Evolutionary conservation across 2,113 vertebrate genomes (phyloP).

Genomic region (Notarius quadriscutis): DNA sequence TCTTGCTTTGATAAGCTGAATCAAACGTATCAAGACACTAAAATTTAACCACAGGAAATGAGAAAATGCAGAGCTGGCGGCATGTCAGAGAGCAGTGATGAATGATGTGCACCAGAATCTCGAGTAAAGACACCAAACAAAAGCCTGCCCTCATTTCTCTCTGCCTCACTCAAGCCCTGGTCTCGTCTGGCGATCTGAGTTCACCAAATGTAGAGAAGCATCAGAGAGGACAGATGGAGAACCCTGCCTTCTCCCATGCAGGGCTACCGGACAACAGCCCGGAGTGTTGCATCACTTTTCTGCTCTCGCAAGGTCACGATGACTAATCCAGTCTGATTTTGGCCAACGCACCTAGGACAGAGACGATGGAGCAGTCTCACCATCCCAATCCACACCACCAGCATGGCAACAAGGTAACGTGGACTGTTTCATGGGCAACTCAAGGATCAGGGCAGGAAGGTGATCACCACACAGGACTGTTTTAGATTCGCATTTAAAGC

Average conservation of each 20-base stretch:
- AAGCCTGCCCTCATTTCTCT: conserved; percentile 40
- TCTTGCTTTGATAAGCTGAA: not conserved
- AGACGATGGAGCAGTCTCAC: not conserved
- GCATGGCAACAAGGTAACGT: conserved; percentile 34
- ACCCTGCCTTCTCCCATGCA: conserved; percentile 28
- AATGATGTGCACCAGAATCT: not conserved
- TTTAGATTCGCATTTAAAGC: not conserved
- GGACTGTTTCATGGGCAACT: not conserved
- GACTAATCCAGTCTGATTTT: conserved; percentile 23
- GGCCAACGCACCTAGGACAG: conserved; percentile 1
- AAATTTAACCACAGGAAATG: not conserved
- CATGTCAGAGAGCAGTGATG: not conserved
- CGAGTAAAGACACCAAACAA: conserved; percentile 55
- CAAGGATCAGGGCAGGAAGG: not conserved
- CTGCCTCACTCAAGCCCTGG: conserved; percentile 74
- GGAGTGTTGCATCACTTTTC: conserved; percentile 64
- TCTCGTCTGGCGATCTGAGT: conserved; percentile 66
- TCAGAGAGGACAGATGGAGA: conserved; percentile 83
- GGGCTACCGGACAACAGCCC: conserved; percentile 49
- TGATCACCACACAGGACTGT: not conserved
- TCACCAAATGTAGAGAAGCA: conserved; percentile 72
- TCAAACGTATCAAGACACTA: no score
- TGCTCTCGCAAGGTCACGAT: conserved; percentile 37
- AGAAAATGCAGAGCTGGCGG: not conserved
- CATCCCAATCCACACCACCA: not conserved